Evolutionary conservation across 2,888 invertebrate species (phyloP).

Genomic region (Nymphalis urticae): DNA sequence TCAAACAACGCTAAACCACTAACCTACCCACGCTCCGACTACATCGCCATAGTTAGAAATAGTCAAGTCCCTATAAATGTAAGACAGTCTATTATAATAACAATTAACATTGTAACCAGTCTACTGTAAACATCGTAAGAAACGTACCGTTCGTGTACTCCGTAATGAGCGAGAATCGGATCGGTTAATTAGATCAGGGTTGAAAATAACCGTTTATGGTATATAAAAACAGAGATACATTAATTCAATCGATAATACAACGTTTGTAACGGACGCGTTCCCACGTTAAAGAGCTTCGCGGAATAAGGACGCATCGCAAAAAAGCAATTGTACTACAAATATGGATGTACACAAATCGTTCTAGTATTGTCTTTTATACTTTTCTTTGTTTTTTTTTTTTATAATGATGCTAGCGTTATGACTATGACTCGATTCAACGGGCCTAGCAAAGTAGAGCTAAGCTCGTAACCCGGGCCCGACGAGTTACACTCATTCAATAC

Average conservation of each 20-base stretch:
- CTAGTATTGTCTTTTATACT: constrained; percentile 17
- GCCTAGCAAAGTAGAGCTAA: too few relatives aligned
- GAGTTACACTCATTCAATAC: too few relatives aligned
- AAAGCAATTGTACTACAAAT: constrained; percentile 33
- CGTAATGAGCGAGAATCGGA: constrained; percentile 35
- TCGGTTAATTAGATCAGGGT: constrained; percentile 40
- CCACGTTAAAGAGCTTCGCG: constrained; percentile 37
- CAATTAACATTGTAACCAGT: constrained; percentile 18
- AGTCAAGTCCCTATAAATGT: background rate
- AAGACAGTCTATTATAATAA: constrained; percentile 13
- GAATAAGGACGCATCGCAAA: constrained; percentile 35
- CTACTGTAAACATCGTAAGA: constrained; percentile 30
- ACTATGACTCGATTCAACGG: too few relatives aligned
- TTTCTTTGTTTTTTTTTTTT: constrained; percentile 7
- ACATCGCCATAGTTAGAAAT: background rate
- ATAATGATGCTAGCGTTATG: constrained; percentile 11
- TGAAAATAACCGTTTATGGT: constrained; percentile 36
- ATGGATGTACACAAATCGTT: constrained; percentile 23
- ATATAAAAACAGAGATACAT: constrained; percentile 14
- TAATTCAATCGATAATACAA: constrained; percentile 22
- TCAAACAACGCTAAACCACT: background rate
- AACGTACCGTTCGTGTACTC: constrained; percentile 31
- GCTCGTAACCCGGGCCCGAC: too few relatives aligned
- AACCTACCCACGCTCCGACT: background rate
- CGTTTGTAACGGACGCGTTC: constrained; percentile 36